phyloP scores from a whole-genome alignment of 2,888 invertebrate genomes.

The Crioceris asparagi region DNA sequence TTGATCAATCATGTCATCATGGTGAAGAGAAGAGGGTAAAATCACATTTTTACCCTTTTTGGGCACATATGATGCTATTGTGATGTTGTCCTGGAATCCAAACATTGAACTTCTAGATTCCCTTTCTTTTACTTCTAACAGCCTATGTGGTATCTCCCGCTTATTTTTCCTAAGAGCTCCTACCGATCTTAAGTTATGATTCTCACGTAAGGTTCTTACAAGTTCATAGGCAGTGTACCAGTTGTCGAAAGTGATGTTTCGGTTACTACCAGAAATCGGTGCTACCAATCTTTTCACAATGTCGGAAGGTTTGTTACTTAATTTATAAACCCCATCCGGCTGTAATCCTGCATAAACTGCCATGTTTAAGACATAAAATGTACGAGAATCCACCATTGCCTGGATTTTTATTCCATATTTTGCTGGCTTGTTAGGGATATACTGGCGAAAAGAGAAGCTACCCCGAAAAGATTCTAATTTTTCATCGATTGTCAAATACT shows the following conservation, averaged over 20 bases:
- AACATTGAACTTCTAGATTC: background rate
- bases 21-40: background rate
- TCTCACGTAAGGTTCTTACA: background rate
- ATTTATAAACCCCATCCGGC: slow-evolving; percentile 4
- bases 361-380: slow-evolving; percentile 18
- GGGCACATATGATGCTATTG: background rate
- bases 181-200: background rate
- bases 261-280: slow-evolving; percentile 3
- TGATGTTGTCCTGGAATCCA: background rate
- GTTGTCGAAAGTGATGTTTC: slow-evolving; percentile 20
- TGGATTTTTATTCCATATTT: slow-evolving; percentile 25
- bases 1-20: background rate
- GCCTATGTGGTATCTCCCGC: background rate
- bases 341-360: slow-evolving; percentile 6
- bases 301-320: background rate
- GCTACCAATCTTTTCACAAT: slow-evolving; percentile 3
- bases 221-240: slow-evolving; percentile 10
- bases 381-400: slow-evolving; percentile 20
- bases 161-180: background rate
- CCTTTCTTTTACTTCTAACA: background rate
- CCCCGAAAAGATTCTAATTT: slow-evolving; percentile 20
- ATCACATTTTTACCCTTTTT: background rate
- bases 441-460: slow-evolving; percentile 20
- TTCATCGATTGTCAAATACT: slow-evolving; percentile 23
- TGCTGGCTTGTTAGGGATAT: slow-evolving; percentile 25